These are phyloP conservation scores for Drosophila sp. DNA, from an alignment of 1,140 invertebrate genomes.

Conservation along the genomic window DNA sequence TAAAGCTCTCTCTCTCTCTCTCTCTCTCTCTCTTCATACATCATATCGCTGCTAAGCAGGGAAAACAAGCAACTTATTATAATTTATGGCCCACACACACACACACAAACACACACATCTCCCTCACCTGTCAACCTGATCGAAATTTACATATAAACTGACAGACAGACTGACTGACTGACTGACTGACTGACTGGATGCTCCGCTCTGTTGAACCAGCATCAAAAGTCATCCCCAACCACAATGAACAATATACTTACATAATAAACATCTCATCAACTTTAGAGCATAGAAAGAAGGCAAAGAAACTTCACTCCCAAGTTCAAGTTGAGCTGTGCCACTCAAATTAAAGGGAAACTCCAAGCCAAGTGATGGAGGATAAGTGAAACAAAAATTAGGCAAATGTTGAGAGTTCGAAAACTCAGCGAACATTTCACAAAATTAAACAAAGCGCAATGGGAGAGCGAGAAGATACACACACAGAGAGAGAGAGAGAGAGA, in stretches of 20 bases:
- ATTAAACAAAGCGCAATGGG: conserved; percentile 51
- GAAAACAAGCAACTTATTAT: conserved; percentile 57
- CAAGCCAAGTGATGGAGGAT: conserved; percentile 3
- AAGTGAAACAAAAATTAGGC: conserved; percentile 50
- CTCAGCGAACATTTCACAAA: conserved; percentile 58
- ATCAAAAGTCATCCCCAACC: conserved; percentile 13
- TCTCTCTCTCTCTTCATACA: conserved; percentile 24
- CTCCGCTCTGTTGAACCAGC: background rate
- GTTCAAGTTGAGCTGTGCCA: conserved; percentile 22
- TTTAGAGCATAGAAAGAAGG: conserved; percentile 29
- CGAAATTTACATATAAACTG: conserved; percentile 65
- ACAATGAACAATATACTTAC: conserved; percentile 42
- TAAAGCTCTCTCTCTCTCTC: conserved; percentile 7
- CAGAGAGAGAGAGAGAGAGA: background rate
- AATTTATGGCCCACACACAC: conserved; percentile 47
- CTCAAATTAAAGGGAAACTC: background rate
- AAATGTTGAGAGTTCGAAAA: conserved; percentile 52
- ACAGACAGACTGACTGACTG: conserved; percentile 3
- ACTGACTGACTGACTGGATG: conserved; percentile 5
- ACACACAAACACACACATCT: conserved; percentile 1
- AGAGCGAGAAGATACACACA: background rate
- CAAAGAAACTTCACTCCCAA: conserved; percentile 32
- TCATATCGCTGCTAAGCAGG: conserved; percentile 38
- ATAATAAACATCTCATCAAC: conserved; percentile 75
- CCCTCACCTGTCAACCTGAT: conserved; percentile 55